These are phyloP conservation scores for Pipistrellus kuhlii DNA, from an alignment of 2,797 vertebrate species.

Conservation along the genomic window DNA sequence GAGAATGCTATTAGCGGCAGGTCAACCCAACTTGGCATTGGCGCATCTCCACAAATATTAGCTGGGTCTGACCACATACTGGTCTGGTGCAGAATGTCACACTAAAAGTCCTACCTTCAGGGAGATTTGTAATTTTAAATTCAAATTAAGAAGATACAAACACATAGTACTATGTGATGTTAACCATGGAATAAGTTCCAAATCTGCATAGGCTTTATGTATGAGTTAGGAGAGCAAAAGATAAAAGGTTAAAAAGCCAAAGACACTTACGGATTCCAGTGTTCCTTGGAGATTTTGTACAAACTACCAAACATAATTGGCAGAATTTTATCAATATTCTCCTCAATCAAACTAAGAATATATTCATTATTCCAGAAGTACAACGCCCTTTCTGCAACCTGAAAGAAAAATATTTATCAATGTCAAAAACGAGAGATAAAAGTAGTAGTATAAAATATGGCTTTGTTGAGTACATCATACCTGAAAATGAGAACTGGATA, in stretches of 20 bases:
- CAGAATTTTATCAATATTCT: slow-evolving; percentile 96
- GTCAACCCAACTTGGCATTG: too few species aligned
- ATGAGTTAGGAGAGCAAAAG: slow-evolving; percentile 16
- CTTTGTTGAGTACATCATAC: slow-evolving; percentile 84
- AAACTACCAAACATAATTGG: slow-evolving; percentile 98
- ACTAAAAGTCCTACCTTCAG: not conserved
- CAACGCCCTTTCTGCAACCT: slow-evolving; percentile 98
- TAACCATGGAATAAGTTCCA: not conserved
- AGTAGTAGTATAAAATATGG: not conserved
- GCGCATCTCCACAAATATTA: accelerated
- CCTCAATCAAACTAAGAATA: slow-evolving; percentile 98
- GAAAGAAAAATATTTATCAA: slow-evolving; percentile 80
- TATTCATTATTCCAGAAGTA: slow-evolving; percentile 99
- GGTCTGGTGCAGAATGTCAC: not conserved
- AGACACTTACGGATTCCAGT: slow-evolving; percentile 97
- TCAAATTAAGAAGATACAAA: not conserved
- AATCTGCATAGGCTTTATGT: slow-evolving; percentile 10
- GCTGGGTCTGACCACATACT: not conserved
- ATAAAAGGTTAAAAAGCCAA: not conserved
- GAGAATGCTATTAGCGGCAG: not conserved
- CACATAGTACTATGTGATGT: not conserved
- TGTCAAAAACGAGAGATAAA: slow-evolving; percentile 60
- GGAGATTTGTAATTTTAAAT: not conserved
- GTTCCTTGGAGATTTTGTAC: slow-evolving; percentile 99
- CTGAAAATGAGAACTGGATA: slow-evolving; percentile 99